phyloP scores from a whole-genome alignment of 2,888 invertebrate genomes.

The Xestoiulus laeticollis region DNA sequence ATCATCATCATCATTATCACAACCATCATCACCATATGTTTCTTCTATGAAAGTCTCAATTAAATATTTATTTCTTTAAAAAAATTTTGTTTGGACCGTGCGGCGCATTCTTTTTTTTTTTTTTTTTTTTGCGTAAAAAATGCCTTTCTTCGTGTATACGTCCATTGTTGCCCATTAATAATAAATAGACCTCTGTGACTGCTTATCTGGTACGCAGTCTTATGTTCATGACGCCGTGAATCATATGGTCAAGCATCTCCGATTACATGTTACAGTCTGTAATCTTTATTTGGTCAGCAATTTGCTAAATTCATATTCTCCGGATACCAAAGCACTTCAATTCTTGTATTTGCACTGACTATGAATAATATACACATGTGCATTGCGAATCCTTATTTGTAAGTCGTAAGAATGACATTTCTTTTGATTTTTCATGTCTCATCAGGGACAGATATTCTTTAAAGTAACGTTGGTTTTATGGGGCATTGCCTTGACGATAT shows the following conservation, averaged over 20 bases:
- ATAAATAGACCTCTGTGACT: neutral
- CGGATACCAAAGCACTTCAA: neutral
- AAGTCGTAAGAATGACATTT: neutral
- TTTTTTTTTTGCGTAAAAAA: neutral
- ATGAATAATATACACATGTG: neutral
- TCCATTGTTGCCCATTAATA: neutral
- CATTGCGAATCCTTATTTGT: neutral
- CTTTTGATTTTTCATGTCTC: neutral
- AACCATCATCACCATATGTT: too few relatives aligned
- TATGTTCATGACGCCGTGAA: neutral
- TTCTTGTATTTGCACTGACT: neutral
- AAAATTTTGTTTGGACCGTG: too few relatives aligned
- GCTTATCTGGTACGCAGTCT: neutral
- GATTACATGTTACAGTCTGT: neutral
- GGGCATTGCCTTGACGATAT: neutral
- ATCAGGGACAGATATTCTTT: neutral
- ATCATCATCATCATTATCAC: too few relatives aligned
- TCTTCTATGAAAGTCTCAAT: too few relatives aligned
- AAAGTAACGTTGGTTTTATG: neutral
- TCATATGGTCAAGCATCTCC: neutral
- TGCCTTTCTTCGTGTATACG: neutral
- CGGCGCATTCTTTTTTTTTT: too few relatives aligned
- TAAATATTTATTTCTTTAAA: too few relatives aligned
- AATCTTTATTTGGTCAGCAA: neutral
- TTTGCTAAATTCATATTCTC: neutral